Evolutionary conservation across 2,797 vertebrate species (phyloP).

Genomic region (Monodelphis domestica): DNA sequence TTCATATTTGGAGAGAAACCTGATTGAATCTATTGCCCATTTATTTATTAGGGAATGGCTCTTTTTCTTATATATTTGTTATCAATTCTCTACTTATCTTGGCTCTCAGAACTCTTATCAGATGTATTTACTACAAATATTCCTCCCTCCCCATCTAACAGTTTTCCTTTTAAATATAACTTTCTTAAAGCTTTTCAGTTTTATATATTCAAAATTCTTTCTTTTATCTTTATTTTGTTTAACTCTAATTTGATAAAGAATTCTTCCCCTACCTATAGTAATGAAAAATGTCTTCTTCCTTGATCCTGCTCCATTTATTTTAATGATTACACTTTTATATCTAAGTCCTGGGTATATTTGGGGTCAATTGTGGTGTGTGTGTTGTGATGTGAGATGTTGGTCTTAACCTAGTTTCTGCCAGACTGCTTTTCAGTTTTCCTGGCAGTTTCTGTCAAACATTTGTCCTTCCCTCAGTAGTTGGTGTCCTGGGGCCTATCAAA

Average conservation of each 20-base stretch:
- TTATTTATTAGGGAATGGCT: background rate
- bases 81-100: background rate
- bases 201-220: background rate
- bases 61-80: background rate
- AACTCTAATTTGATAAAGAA: background rate
- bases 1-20: too few relatives aligned
- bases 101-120: background rate
- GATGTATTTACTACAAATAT: background rate
- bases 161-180: background rate
- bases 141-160: too few relatives aligned
- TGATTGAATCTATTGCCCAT: too few relatives aligned
- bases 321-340: background rate
- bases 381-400: background rate
- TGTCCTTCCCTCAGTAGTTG: background rate
- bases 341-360: background rate
- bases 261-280: background rate
- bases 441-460: background rate
- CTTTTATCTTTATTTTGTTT: background rate
- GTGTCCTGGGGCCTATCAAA: background rate
- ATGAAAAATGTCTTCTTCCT: background rate
- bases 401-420: background rate
- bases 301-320: background rate
- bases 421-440: background rate
- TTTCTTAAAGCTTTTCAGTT: background rate
- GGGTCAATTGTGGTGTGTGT: background rate